These are phyloP conservation scores for Drosophila mettleri DNA, from an alignment of 2,888 invertebrate species.

Conservation along the genomic window DNA sequence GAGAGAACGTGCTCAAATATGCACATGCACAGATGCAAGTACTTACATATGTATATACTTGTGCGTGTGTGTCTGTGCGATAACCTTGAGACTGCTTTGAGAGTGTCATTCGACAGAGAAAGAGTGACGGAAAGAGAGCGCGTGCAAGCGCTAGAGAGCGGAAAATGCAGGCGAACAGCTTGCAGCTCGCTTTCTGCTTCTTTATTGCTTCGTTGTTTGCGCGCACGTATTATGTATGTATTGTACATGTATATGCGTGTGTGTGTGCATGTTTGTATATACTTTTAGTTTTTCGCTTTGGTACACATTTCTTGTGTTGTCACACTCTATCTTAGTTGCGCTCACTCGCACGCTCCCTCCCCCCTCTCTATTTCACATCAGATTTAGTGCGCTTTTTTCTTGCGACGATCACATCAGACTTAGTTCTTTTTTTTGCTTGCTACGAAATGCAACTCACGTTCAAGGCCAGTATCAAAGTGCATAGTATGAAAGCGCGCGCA, in stretches of 20 bases:
- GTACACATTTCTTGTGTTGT: constrained; percentile 50
- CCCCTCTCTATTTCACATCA: constrained; percentile 28
- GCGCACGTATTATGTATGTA: no score
- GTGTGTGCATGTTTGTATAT: constrained; percentile 27
- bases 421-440: constrained; percentile 22
- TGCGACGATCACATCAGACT: constrained; percentile 13
- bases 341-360: constrained; percentile 18
- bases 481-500: constrained; percentile 33
- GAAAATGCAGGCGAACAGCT: constrained; percentile 49
- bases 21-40: constrained; percentile 9
- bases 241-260: constrained; percentile 15
- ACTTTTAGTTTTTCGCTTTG: constrained; percentile 65
- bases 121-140: constrained; percentile 15
- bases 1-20: constrained; percentile 14
- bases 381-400: no score
- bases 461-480: constrained; percentile 82
- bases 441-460: constrained; percentile 84
- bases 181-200: constrained; percentile 34
- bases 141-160: constrained; percentile 13
- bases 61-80: constrained; percentile 36
- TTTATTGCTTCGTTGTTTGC: constrained; percentile 7
- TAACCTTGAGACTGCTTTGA: constrained; percentile 68
- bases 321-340: constrained; percentile 13
- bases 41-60: neutral
- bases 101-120: constrained; percentile 17